Evolutionary conservation across 37 sponge, comb jelly and placozoan species (phyloP).

Genomic region (Aphrocallistes beatrix): DNA sequence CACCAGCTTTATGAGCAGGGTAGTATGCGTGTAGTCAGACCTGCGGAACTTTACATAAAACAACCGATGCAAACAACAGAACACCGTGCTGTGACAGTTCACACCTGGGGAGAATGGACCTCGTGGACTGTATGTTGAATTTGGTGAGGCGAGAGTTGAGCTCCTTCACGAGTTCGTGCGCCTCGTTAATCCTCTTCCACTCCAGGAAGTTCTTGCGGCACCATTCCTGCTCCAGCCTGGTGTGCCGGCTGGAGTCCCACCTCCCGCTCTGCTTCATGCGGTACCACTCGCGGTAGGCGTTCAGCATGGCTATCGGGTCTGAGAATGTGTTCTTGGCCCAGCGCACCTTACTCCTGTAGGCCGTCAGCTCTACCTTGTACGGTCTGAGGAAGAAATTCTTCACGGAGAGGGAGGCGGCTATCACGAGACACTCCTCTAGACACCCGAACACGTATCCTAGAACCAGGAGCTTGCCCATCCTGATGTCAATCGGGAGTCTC

Average conservation of each 20-base stretch:
- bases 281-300: conserved; percentile 64
- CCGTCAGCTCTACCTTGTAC: conserved; percentile 20
- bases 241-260: not conserved
- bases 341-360: conserved; percentile 52
- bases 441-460: conserved; percentile 89
- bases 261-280: conserved; percentile 18
- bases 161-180: conserved; percentile 46
- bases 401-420: conserved; percentile 57
- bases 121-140: conserved; percentile 44
- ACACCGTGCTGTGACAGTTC: no score
- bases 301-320: conserved; percentile 73
- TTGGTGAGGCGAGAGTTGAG: conserved; percentile 31
- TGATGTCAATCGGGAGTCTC: conserved; percentile 63
- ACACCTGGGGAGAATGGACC: not conserved
- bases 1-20: conserved; percentile 36
- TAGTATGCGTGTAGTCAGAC: not conserved
- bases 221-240: conserved; percentile 45
- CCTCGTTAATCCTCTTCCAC: conserved; percentile 31
- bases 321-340: conserved; percentile 49
- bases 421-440: conserved; percentile 50
- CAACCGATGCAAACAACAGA: no score
- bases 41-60: not conserved
- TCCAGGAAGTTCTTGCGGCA: conserved; percentile 41
- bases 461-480: conserved; percentile 55
- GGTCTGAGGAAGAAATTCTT: conserved; percentile 44